phyloP scores from a whole-genome alignment of 2,888 invertebrate species.

The Panzeria rudis region DNA sequence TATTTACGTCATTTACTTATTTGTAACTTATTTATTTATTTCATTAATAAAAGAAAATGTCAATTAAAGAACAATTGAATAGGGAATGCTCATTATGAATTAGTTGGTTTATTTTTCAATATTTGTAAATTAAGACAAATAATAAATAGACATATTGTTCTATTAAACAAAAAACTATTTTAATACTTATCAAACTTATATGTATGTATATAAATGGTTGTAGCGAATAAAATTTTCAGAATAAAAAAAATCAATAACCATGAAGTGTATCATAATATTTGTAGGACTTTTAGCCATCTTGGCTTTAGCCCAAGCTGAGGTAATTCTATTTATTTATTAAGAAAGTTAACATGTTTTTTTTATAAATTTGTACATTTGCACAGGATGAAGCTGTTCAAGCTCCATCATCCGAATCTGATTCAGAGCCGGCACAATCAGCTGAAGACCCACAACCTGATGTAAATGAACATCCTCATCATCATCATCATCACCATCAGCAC shows the following conservation, averaged over 20 bases:
- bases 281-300: constrained; percentile 41
- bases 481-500: background rate
- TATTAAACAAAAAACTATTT: background rate
- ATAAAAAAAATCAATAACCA: background rate
- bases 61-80: background rate
- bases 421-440: background rate
- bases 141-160: background rate
- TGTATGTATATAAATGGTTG: constrained; percentile 22
- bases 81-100: background rate
- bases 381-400: constrained; percentile 21
- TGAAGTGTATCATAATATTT: constrained; percentile 47
- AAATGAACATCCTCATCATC: background rate
- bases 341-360: too few species aligned
- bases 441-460: constrained; percentile 17
- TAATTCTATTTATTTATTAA: too few species aligned
- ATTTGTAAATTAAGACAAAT: background rate
- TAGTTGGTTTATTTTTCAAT: background rate
- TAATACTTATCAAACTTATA: background rate
- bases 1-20: too few species aligned
- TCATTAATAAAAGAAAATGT: too few species aligned
- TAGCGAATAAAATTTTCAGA: background rate
- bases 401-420: background rate
- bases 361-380: background rate
- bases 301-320: constrained; percentile 39
- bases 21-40: too few species aligned